phyloP scores from a whole-genome alignment of 2,113 vertebrate genomes.

The Corydoras sp. region DNA sequence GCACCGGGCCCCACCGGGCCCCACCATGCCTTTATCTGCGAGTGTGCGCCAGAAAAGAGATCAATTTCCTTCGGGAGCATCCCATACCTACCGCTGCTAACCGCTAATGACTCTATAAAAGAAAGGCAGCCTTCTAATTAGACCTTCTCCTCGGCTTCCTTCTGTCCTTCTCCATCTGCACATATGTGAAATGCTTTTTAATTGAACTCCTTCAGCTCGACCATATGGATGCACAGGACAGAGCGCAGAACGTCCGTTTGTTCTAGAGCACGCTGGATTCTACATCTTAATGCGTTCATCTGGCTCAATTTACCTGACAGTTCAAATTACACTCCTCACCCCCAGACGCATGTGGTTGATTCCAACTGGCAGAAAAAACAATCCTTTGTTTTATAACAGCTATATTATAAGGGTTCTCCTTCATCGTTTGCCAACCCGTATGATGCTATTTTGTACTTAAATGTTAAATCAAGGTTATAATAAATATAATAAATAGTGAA shows the following conservation, averaged over 20 bases:
- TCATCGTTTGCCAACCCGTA: constrained; percentile 30
- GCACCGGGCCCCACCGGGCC: constrained; percentile 24
- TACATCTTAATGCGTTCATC: neutral
- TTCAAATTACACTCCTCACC: constrained; percentile 7
- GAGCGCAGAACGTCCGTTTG: neutral
- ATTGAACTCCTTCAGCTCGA: constrained; percentile 41
- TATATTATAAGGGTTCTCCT: constrained; percentile 19
- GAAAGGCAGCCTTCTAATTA: constrained; percentile 51
- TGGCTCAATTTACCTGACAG: constrained; percentile 17
- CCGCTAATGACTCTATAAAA: constrained; percentile 53
- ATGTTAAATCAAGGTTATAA: neutral
- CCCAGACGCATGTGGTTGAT: neutral
- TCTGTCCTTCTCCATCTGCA: constrained; percentile 23
- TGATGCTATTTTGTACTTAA: neutral
- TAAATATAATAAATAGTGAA: no score
- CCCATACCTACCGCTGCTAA: constrained; percentile 41
- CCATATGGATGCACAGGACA: neutral
- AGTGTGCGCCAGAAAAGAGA: constrained; percentile 29
- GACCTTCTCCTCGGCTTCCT: constrained; percentile 14
- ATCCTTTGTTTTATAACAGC: constrained; percentile 3
- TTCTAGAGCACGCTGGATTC: no score
- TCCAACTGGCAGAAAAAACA: constrained; percentile 20
- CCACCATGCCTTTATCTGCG: constrained; percentile 16
- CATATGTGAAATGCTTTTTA: constrained; percentile 37
- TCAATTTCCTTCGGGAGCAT: constrained; percentile 43